Evolutionary conservation across 2,888 invertebrate genomes (phyloP), one percentile per base, ranked within the genome.

Genomic region (Exephanes ischioxanthus): DNA sequence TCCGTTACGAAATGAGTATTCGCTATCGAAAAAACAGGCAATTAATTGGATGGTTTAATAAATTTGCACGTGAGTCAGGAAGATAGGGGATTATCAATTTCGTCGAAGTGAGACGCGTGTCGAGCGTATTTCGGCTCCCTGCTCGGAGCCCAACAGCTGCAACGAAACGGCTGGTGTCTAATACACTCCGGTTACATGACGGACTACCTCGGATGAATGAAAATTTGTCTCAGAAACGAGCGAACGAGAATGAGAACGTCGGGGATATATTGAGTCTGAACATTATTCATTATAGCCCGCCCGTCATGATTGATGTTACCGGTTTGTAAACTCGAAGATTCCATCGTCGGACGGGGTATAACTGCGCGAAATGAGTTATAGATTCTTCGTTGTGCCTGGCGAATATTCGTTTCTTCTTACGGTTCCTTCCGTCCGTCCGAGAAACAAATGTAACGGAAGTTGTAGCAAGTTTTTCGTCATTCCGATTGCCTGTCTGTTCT

Each of bases 271-370:
- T 73, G 79, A 79, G 78, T 83, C 68, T 68, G 79, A 83, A 63
- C 78, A 83, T 83, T 83, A 83, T 83, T 79, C 83, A 83, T 83
- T 83, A 83, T 83, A 71, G 79, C 77, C 77, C 53, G 63, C 61
- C 61, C 68, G 33, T 37, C 67, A 68, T 79, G 79, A 83, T 83
- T 79, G 73, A 79, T 83, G 83, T 79, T 79, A 41, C 79, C 79
- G 73, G 79, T 83, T 83, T 83, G 83, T 83, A 78, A 83, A 63
- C 61, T n/a, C 58, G 55, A 48, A n/a, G 45, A 61, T 45, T 78
- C 78, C 61, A 78, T 78, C 58, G 48, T 78, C 41, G n/a, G 11
- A 26, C 41, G 14, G 67, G 68, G 51, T 79, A 73, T 68, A 26
- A 19, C 33, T 58, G 78, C 5, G 22, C 70, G 51, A 16, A 45